phyloP scores from a whole-genome alignment of 2,888 invertebrate genomes.

The Nematopogon swammerdamellus region DNA sequence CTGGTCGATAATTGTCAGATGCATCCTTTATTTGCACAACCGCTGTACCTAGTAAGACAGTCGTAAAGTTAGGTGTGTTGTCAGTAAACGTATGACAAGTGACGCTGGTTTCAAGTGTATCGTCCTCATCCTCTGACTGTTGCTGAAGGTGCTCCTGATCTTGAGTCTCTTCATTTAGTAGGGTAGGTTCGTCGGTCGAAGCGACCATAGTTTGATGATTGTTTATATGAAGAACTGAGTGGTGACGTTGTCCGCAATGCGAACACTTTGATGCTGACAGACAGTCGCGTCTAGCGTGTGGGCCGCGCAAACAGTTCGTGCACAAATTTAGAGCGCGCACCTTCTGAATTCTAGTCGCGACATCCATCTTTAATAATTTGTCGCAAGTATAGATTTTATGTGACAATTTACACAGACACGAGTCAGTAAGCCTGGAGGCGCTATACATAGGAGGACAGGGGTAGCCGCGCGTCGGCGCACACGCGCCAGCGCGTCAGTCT shows the following conservation, averaged over 20 bases:
- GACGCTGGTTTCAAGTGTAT: neutral
- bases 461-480: no score
- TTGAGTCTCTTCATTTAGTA: neutral
- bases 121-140: neutral
- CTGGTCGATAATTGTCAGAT: neutral
- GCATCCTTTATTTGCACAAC: neutral
- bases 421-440: no score
- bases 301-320: neutral
- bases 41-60: neutral
- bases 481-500: no score
- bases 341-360: neutral
- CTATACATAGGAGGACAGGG: no score
- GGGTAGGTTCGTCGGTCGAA: neutral
- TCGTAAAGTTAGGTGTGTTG: neutral
- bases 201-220: neutral
- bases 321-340: neutral
- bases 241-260: neutral
- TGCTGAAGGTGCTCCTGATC: neutral
- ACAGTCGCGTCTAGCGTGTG: neutral
- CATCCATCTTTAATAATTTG: neutral
- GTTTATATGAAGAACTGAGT: neutral
- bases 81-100: neutral
- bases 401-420: neutral
- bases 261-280: neutral
- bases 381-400: neutral